Conservation (phyloP, 2,797 vertebrate genomes). For the Gouania willdenowi region DNA sequence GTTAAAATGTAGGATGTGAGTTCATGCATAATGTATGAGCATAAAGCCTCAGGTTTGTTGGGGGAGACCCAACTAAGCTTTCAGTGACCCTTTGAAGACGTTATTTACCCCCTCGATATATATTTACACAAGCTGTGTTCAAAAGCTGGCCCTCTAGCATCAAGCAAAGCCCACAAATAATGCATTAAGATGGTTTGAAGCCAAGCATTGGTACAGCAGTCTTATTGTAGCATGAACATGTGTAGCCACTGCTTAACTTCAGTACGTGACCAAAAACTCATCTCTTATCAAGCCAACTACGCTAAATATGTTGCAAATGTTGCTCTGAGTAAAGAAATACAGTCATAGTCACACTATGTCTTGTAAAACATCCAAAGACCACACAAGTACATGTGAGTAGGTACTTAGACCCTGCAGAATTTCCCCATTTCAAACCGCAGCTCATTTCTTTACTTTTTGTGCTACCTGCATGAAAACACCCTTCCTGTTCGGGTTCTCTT, state of each 20-base stretch:
- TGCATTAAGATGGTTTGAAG: constrained; percentile 41
- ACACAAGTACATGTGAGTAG: too few relatives aligned
- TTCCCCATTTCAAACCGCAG: too few relatives aligned
- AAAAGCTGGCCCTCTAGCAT: constrained; percentile 41
- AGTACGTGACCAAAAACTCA: too few relatives aligned
- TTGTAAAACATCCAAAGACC: too few relatives aligned
- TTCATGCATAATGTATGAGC: constrained; percentile 69
- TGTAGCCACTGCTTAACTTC: constrained; percentile 12
- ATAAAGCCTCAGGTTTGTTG: constrained; percentile 43
- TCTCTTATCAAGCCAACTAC: too few relatives aligned
- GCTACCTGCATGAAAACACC: too few relatives aligned
- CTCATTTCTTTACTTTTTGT: too few relatives aligned
- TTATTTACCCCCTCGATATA: constrained; percentile 61
- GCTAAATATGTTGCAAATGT: too few relatives aligned
- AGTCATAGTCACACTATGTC: too few relatives aligned
- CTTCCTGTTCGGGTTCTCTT: too few relatives aligned
- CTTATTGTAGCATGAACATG: constrained; percentile 19
- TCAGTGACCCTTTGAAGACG: constrained; percentile 61
- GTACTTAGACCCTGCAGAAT: too few relatives aligned
- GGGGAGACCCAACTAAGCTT: constrained; percentile 63
- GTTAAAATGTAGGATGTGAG: constrained; percentile 35
- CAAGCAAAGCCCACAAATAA: constrained; percentile 47
- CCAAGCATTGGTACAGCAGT: constrained; percentile 13
- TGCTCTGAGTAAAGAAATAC: too few relatives aligned
- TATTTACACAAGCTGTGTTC: constrained; percentile 64